Evolutionary conservation across 1,140 invertebrate species (phyloP), one percentile per base, ranked within the genome.

Genomic region (Aphaenogaster rudis): DNA sequence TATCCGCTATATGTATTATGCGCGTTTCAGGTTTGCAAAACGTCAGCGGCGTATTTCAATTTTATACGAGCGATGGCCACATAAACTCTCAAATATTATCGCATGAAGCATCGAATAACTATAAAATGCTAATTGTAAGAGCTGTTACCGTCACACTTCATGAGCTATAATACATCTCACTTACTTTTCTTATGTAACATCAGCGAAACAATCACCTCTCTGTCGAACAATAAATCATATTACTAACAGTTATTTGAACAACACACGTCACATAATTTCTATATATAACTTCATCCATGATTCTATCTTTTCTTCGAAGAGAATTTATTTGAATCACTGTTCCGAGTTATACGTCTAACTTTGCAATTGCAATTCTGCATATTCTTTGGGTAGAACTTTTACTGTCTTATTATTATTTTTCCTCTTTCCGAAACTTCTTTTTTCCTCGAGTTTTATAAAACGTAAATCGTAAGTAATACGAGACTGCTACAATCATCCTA

Each of bases 41-140:
- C 93, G 8, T 94, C 93, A 13, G 92, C 93, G 28, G 93, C 93
- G 0, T 94, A 94, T 64, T 87, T 94, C 17, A 94, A 94, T 81
- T 94, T 94, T 69, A 87, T 94, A 3, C 89, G 92, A 79, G 82
- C 92, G 0, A 87, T 94, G 48, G 89, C 86, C 4, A 64, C 21
- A 57, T 87, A 48, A 81, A 50, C n/a, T 50, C 2, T 28, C 0
- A 36, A 74, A n/a, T 39, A 63, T 15, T 50, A 33, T 15, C 42
- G 11, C 28, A 81, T 17, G 0, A 54, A 54, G 3, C 33, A 69
- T 69, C 21, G 21, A 11, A 4, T 28, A 48, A 36, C 11, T 42
- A 77, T 33, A 13, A 84, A 50, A 84, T 59, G 13, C 15, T 39
- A 48, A 28, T 28, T 28, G 28, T 28, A 28, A 28, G 28, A 8